Conservation (phyloP, 2,113 vertebrate species). For the Progne subis region DNA sequence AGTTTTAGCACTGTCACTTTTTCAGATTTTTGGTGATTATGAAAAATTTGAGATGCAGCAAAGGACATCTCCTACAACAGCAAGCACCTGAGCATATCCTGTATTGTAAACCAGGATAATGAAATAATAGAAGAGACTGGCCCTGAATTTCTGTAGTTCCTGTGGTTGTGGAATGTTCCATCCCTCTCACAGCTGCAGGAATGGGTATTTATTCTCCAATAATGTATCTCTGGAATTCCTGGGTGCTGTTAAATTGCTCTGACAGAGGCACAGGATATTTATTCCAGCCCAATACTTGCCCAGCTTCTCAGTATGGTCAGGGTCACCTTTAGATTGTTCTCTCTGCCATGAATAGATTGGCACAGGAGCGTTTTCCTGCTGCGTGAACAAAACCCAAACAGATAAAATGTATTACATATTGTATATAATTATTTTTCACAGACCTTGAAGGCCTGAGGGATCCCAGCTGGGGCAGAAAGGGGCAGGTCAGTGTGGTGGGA, state of each 20-base stretch:
- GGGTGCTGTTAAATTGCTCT: accelerated
- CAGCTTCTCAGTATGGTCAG: not conserved
- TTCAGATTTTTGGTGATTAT: too few relatives aligned
- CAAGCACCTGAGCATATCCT: not conserved
- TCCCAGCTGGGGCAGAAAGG: not conserved
- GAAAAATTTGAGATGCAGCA: not conserved
- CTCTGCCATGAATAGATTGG: not conserved
- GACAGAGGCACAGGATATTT: not conserved
- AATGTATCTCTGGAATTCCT: not conserved
- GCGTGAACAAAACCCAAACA: not conserved
- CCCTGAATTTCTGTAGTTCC: not conserved
- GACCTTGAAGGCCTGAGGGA: not conserved
- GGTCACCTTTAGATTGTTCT: not conserved
- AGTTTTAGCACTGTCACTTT: not conserved
- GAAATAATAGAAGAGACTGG: not conserved
- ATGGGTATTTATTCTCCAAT: not conserved
- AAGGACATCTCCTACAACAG: not conserved
- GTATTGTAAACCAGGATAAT: not conserved
- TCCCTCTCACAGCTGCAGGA: not conserved
- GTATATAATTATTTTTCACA: not conserved
- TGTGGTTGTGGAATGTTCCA: not conserved
- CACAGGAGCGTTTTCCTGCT: not conserved
- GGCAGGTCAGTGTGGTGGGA: not conserved
- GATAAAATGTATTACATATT: accelerated
- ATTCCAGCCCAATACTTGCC: not conserved